Evolutionary conservation across 2,113 vertebrate genomes (phyloP).

Genomic region (Leptobrachium leishanense): DNA sequence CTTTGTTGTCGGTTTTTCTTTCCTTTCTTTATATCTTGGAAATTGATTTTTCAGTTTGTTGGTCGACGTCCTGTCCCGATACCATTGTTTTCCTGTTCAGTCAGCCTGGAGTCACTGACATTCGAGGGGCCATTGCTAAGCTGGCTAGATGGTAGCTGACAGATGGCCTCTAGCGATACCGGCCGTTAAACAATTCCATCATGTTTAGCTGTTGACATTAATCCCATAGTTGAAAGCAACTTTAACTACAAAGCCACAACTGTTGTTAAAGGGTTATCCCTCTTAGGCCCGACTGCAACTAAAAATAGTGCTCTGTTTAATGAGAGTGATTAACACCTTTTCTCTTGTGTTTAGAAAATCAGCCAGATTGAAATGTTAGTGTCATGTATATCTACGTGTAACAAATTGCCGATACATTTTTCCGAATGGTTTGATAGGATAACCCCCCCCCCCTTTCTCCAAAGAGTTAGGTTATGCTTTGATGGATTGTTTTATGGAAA

Average conservation of each 20-base stretch:
- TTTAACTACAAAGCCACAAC: background rate
- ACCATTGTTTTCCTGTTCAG: background rate
- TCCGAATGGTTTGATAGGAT: no score
- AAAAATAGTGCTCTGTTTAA: conserved; percentile 25
- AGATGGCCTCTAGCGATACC: background rate
- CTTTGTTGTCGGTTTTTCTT: background rate
- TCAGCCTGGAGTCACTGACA: background rate
- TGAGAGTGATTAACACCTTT: conserved; percentile 29
- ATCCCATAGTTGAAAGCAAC: conserved; percentile 26
- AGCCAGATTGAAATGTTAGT: no score
- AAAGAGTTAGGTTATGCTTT: no score
- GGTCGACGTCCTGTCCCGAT: background rate
- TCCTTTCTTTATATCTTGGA: background rate
- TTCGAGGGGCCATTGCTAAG: background rate
- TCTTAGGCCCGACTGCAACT: background rate
- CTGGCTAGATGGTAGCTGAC: conserved; percentile 7
- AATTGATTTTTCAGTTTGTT: conserved; percentile 8
- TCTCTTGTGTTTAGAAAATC: background rate
- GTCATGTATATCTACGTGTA: no score
- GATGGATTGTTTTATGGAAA: no score
- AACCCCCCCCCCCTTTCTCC: no score
- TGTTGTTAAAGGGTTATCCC: conserved; percentile 14
- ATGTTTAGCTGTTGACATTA: conserved; percentile 21
- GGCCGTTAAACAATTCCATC: conserved; percentile 2
- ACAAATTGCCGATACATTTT: no score